Evolutionary conservation across 2,113 vertebrate genomes (phyloP).

Genomic region (Cavia aperea): DNA sequence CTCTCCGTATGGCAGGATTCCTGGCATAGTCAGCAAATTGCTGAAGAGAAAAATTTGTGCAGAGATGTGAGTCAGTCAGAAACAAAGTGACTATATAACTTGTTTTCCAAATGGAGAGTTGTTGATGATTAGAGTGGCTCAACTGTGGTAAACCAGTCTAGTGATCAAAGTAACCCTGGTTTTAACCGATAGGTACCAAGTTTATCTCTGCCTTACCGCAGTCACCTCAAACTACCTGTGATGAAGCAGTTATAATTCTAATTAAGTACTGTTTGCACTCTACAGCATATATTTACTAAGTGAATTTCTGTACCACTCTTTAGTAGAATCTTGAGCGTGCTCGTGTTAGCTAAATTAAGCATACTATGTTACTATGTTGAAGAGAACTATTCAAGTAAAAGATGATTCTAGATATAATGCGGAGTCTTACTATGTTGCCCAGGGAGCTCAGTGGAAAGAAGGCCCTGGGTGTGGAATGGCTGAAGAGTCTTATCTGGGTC

Average conservation of each 20-base stretch:
- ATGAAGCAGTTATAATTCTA: background rate
- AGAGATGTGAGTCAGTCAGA: background rate
- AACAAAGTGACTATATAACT: slow-evolving; percentile 9
- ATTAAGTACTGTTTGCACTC: background rate
- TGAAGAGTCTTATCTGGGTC: background rate
- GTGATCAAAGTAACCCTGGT: background rate
- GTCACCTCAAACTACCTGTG: background rate
- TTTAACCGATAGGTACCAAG: background rate
- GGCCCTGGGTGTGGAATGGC: fast-evolving
- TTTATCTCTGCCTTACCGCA: background rate
- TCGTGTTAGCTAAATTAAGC: background rate
- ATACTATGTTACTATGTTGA: background rate
- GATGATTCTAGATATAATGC: background rate
- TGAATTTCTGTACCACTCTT: background rate
- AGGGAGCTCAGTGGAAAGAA: background rate
- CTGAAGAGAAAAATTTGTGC: background rate
- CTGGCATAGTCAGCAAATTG: background rate
- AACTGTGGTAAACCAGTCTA: background rate
- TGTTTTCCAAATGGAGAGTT: background rate
- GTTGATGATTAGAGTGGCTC: background rate
- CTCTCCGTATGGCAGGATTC: background rate
- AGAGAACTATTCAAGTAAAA: background rate
- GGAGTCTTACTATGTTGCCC: background rate
- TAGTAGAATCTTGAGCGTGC: background rate
- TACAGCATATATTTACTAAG: background rate